Evolutionary conservation across 2,113 vertebrate species (phyloP).

Genomic region (Neoarius graeffei): DNA sequence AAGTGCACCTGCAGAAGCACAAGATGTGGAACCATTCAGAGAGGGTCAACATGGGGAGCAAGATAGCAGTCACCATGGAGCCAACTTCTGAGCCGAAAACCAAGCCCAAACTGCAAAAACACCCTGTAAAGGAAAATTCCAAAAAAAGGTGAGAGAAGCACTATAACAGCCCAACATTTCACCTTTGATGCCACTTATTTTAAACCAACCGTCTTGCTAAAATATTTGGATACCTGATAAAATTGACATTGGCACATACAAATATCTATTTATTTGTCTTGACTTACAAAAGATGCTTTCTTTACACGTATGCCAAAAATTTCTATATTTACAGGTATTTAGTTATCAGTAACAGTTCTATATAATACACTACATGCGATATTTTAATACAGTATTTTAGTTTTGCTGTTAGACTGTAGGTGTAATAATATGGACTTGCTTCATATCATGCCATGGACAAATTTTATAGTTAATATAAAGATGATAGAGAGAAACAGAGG

Average conservation of each 20-base stretch:
- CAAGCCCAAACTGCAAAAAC: slow-evolving; percentile 78
- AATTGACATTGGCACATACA: not conserved
- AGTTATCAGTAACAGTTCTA: not conserved
- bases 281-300: not conserved
- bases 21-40: slow-evolving; percentile 93
- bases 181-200: not conserved
- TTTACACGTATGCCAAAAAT: not conserved
- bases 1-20: slow-evolving; percentile 94
- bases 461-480: not conserved
- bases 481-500: not conserved
- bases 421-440: not conserved
- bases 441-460: not conserved
- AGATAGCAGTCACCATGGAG: slow-evolving; percentile 66
- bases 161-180: not conserved
- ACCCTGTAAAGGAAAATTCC: slow-evolving; percentile 73
- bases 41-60: slow-evolving; percentile 67
- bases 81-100: slow-evolving; percentile 54
- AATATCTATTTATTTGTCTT: not conserved
- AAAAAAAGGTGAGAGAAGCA: slow-evolving; percentile 85
- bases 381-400: not conserved
- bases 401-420: not conserved
- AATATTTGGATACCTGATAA: not conserved
- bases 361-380: not conserved
- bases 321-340: too few relatives aligned
- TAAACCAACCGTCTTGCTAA: not conserved